These are phyloP conservation scores for Egretta garzetta DNA, from an alignment of 2,113 vertebrate species.

Conservation along the genomic window DNA sequence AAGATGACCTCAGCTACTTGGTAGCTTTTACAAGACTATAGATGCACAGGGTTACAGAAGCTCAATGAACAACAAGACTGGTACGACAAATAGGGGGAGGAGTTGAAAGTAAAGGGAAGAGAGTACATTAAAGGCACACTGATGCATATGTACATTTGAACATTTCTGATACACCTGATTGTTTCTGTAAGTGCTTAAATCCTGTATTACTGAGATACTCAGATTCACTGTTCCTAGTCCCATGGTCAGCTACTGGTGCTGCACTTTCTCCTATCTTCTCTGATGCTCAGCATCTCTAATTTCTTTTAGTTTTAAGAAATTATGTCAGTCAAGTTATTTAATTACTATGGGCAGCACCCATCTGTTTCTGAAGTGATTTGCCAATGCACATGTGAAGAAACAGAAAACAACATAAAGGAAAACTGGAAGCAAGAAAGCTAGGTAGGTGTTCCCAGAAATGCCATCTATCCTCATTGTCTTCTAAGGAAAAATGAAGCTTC, in stretches of 20 bases:
- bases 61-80: not conserved
- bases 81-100: not conserved
- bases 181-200: not conserved
- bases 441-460: not conserved
- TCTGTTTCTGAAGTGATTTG: not conserved
- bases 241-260: not conserved
- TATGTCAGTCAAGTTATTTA: not conserved
- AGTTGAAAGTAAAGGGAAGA: not conserved
- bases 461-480: not conserved
- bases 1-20: not conserved
- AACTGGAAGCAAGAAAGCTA: not conserved
- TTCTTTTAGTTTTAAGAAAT: not conserved
- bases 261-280: not conserved
- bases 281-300: not conserved
- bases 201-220: not conserved
- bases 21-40: not conserved
- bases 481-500: not conserved
- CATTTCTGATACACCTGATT: not conserved
- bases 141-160: not conserved
- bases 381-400: not conserved
- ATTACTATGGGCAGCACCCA: not conserved
- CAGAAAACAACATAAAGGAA: not conserved
- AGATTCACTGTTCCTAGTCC: not conserved
- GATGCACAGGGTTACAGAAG: not conserved
- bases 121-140: not conserved